Evolutionary conservation across 1,140 invertebrate genomes (phyloP).

Genomic region (Drosophila triauraria): DNA sequence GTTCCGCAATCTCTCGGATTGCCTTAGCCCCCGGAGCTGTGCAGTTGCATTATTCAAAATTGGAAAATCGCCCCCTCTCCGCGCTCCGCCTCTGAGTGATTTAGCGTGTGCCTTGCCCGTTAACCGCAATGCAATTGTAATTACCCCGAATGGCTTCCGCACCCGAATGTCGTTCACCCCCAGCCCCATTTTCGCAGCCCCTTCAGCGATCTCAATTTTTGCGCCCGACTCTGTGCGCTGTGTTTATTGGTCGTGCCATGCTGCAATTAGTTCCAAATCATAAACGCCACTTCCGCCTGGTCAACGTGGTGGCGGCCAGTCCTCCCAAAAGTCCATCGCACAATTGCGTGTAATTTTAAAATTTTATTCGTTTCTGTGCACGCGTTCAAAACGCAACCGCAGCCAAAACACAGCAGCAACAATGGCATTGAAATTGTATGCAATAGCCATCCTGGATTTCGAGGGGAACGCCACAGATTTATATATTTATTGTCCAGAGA

Average conservation of each 20-base stretch:
- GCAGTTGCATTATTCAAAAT: constrained; percentile 77
- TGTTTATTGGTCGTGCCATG: constrained; percentile 64
- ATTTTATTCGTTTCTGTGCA: constrained; percentile 77
- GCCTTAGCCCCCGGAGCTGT: constrained; percentile 28
- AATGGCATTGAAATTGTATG: constrained; percentile 59
- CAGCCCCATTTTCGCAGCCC: background rate
- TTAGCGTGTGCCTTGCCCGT: constrained; percentile 76
- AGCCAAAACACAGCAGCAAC: constrained; percentile 45
- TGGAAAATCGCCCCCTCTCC: constrained; percentile 27
- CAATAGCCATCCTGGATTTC: background rate
- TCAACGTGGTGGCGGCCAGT: constrained; percentile 25
- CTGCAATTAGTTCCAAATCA: constrained; percentile 82
- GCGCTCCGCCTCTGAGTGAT: constrained; percentile 52
- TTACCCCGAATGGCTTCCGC: constrained; percentile 77
- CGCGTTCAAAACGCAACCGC: constrained; percentile 55
- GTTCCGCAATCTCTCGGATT: background rate
- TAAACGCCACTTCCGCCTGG: constrained; percentile 75
- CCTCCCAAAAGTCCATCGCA: constrained; percentile 23
- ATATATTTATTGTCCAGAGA: constrained; percentile 20
- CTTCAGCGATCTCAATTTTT: constrained; percentile 32
- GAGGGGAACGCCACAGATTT: constrained; percentile 1
- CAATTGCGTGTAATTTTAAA: constrained; percentile 80
- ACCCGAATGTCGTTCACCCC: constrained; percentile 18
- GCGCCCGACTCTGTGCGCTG: constrained; percentile 18
- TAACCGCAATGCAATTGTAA: constrained; percentile 83